Evolutionary conservation across 2,797 vertebrate species (phyloP).

Genomic region (Anabas testudineus): DNA sequence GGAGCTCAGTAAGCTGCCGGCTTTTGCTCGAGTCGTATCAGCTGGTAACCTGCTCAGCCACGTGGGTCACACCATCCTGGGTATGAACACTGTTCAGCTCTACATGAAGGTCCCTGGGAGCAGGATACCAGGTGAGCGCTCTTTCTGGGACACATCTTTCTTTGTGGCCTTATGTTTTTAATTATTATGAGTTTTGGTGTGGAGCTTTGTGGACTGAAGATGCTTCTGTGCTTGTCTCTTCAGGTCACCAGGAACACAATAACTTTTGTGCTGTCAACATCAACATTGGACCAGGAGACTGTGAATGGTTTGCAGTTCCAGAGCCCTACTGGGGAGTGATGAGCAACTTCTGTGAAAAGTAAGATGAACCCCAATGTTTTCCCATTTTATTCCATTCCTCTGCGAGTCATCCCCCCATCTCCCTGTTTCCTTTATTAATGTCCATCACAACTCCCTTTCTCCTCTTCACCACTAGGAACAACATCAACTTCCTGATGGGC

Average conservation of each 20-base stretch:
- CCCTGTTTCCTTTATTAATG: background rate
- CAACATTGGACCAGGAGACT: slow-evolving; percentile 99
- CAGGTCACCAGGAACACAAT: slow-evolving; percentile 99
- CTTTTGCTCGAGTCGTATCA: slow-evolving; percentile 96
- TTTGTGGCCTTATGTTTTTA: background rate
- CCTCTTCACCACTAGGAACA: slow-evolving; percentile 86
- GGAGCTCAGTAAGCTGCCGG: slow-evolving; percentile 98
- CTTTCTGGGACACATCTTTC: too few species aligned
- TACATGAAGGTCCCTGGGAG: slow-evolving; percentile 99
- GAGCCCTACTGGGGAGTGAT: slow-evolving; percentile 98
- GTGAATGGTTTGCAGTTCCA: slow-evolving; percentile 98
- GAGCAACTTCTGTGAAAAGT: slow-evolving; percentile 99
- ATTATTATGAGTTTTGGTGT: background rate
- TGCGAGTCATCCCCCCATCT: too few species aligned
- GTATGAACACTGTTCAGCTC: slow-evolving; percentile 98
- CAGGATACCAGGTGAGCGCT: slow-evolving; percentile 90
- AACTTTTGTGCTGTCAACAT: slow-evolving; percentile 99
- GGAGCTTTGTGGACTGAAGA: background rate
- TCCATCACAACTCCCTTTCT: background rate
- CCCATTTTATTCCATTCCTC: background rate
- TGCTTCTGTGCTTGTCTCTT: slow-evolving; percentile 11
- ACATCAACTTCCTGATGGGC: slow-evolving; percentile 98
- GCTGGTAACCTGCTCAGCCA: slow-evolving; percentile 98
- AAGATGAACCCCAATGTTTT: slow-evolving; percentile 50
- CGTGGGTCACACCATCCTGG: slow-evolving; percentile 96